Evolutionary conservation across 1,140 invertebrate species (phyloP).

Genomic region (Notospermus geniculatus): DNA sequence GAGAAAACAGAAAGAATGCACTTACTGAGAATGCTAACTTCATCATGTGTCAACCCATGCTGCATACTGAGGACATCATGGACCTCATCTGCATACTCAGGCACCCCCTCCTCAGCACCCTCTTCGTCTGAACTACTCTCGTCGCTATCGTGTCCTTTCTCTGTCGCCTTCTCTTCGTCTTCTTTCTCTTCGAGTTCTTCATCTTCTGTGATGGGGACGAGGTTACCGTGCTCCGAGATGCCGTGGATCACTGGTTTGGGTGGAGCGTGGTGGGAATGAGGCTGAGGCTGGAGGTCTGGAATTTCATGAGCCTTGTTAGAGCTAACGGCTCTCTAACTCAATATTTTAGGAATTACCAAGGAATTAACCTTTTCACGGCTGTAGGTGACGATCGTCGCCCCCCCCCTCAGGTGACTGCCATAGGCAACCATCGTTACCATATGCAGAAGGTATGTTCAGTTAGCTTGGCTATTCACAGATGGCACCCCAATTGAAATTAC

Average conservation of each 20-base stretch:
- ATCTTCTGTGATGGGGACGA: constrained; percentile 45
- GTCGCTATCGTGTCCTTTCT: background rate
- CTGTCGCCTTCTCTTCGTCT: constrained; percentile 21
- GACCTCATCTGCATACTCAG: constrained; percentile 29
- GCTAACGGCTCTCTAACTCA: too few species aligned
- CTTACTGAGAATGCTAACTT: constrained; percentile 41
- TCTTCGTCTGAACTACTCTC: background rate
- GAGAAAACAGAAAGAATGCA: too few species aligned
- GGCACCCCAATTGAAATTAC: too few species aligned
- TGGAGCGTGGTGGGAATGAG: background rate
- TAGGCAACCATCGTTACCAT: too few species aligned
- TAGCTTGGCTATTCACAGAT: too few species aligned
- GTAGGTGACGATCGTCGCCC: too few species aligned
- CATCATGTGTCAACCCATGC: constrained; percentile 37
- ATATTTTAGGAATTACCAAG: too few species aligned
- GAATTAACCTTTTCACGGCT: too few species aligned
- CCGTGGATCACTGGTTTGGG: background rate
- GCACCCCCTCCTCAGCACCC: background rate
- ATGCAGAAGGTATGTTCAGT: too few species aligned
- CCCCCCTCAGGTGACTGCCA: too few species aligned
- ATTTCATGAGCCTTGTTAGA: too few species aligned
- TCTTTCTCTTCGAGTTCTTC: constrained; percentile 34
- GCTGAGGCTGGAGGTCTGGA: too few species aligned
- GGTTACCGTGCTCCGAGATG: constrained; percentile 28
- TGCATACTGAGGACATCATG: constrained; percentile 26